Evolutionary conservation across 2,888 invertebrate species (phyloP).

Genomic region (Drosophila recens): DNA sequence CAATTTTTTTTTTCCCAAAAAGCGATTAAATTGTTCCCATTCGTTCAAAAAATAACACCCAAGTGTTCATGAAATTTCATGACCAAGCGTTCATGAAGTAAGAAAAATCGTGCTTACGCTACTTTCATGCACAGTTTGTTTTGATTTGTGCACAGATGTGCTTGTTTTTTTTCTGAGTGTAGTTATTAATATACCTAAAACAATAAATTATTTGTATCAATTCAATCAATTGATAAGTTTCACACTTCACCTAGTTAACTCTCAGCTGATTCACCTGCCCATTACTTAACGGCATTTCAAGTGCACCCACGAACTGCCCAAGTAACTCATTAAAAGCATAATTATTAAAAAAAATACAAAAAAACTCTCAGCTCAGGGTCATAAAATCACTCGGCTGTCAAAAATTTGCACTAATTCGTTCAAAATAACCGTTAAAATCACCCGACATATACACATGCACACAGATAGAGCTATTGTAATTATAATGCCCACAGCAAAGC

Average conservation of each 20-base stretch:
- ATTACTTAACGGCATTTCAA: slow-evolving; percentile 47
- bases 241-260: slow-evolving; percentile 21
- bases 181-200: no score
- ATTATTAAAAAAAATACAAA: slow-evolving; percentile 10
- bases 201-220: background rate
- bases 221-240: slow-evolving; percentile 5
- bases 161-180: no score
- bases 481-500: slow-evolving; percentile 63
- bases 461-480: slow-evolving; percentile 44
- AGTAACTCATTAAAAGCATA: slow-evolving; percentile 32
- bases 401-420: slow-evolving; percentile 78
- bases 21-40: no score
- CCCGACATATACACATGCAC: slow-evolving; percentile 21
- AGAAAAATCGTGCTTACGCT: no score
- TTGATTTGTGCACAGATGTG: no score
- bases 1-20: no score
- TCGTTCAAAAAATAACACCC: no score
- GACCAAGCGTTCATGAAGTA: no score
- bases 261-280: slow-evolving; percentile 14
- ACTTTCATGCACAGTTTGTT: no score
- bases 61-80: no score
- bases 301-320: slow-evolving; percentile 49
- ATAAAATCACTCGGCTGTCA: slow-evolving; percentile 75
- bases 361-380: slow-evolving; percentile 43
- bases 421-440: slow-evolving; percentile 68